Evolutionary conservation across 2,797 vertebrate genomes (phyloP), one percentile per base, ranked within the genome.

Genomic region (Alectoris magna): DNA sequence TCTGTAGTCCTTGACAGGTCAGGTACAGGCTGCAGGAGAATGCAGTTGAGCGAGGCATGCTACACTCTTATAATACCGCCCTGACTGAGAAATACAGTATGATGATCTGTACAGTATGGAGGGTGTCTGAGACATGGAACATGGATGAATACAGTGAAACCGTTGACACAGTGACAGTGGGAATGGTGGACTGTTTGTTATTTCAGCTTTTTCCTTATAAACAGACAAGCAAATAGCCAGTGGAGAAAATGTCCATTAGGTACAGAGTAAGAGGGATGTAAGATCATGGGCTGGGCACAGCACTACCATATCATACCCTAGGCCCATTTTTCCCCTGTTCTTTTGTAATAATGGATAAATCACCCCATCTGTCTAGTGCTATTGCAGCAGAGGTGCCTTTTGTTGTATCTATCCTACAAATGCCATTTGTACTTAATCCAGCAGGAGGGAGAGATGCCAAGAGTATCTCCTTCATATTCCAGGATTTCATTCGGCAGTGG

Each of bases 81-180:
- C 82, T 91, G 87, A 56, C 89, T 94, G 87, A 89, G 38, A 60
- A 92, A 91, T 94, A 92, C 86, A 88, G 87, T 96, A 97, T 97
- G 96, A 97, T 96, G 95, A 96, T 97, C 94, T 96, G 71, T 93
- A 94, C 55, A 70, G 91, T 56, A 96, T 96, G 96, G n/a, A 73
- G 93, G 60, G 87, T 92, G 91, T 91, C 92, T 86, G 92, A 96
- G 94, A 81, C 80, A 87, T 74, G 76, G 70, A 93, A 60, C 58
- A 75, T 90, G 89, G 84, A 93, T 97, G 95, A 91, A 88, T 81
- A 92, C 88, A 75, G 89, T 93, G 90, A 87, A 34, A 34, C 34
- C 34, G 34, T 34, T 34, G 34, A 34, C 34, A 90, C 74, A 74
- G 80, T 94, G 96, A 87, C 64, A 82, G 93, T 91, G 87, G 79